phyloP scores from a whole-genome alignment of 2,888 invertebrate species.

The Lucinisca nassula region DNA sequence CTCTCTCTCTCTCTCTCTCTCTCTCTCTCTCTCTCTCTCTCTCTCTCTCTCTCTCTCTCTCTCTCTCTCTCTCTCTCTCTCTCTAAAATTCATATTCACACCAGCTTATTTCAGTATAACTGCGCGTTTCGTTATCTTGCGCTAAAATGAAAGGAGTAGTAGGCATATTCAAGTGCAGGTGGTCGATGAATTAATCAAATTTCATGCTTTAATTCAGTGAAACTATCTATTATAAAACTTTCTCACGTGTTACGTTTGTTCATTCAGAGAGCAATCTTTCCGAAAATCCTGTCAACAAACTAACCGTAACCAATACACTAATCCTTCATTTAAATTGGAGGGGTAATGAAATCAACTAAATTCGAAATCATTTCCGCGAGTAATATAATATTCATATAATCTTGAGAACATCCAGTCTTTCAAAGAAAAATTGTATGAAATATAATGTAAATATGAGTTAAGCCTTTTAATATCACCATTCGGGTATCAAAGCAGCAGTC shows the following conservation, averaged over 20 bases:
- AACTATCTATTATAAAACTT: not conserved
- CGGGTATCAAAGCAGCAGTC: not conserved
- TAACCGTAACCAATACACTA: conserved; percentile 12
- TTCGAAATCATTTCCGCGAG: not conserved
- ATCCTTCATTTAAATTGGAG: not conserved
- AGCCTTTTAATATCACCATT: conserved; percentile 10
- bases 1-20: too few species aligned
- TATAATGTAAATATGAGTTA: conserved; percentile 17
- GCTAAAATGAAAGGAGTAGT: too few species aligned
- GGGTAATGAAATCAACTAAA: not conserved
- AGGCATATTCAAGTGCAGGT: conserved; percentile 32
- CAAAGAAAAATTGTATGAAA: not conserved
- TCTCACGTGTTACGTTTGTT: conserved; percentile 16
- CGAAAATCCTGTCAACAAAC: not conserved
- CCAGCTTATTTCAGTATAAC: too few species aligned
- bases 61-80: too few species aligned
- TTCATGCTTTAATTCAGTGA: not conserved
- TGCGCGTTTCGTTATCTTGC: too few species aligned
- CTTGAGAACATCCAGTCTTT: not conserved
- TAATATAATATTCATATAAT: conserved; percentile 9
- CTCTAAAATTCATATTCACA: too few species aligned
- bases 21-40: too few species aligned
- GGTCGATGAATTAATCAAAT: conserved; percentile 32
- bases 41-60: too few species aligned
- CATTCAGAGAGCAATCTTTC: not conserved